Conservation (phyloP, 2,888 invertebrate genomes). For the Mimumesa dahlbomi region DNA sequence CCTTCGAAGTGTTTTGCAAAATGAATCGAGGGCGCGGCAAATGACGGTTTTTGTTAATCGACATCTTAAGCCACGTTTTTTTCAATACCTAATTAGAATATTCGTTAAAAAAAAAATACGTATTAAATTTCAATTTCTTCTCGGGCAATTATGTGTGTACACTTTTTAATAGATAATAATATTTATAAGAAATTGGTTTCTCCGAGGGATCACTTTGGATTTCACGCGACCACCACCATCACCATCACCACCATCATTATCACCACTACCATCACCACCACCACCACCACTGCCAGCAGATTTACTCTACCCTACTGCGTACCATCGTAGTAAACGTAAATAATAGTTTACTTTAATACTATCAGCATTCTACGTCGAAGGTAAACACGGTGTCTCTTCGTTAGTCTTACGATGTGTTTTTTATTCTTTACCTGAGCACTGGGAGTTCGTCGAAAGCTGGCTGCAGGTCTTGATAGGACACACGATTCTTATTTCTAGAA, state of each 20-base stretch:
- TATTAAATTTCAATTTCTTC: too few species aligned
- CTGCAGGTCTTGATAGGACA: conserved; percentile 89
- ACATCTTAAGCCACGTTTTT: too few species aligned
- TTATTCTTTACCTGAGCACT: conserved; percentile 85
- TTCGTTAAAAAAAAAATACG: too few species aligned
- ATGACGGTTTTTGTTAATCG: too few species aligned
- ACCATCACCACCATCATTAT: conserved; percentile 23
- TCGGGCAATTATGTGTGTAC: too few species aligned
- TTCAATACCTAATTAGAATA: too few species aligned
- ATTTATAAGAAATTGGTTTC: too few species aligned
- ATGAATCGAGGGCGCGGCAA: conserved; percentile 5
- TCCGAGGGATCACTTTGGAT: neutral
- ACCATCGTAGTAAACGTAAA: conserved; percentile 26
- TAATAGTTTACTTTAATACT: conserved; percentile 10
- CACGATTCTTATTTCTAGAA: conserved; percentile 89
- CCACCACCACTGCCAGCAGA: neutral
- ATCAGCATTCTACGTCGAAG: neutral
- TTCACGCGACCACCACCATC: conserved; percentile 36
- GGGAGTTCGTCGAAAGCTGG: conserved; percentile 88
- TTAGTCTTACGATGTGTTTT: neutral
- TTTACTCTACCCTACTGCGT: conserved; percentile 23
- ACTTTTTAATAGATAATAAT: too few species aligned
- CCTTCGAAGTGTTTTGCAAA: neutral
- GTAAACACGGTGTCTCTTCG: neutral
- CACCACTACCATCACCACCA: conserved; percentile 35